Evolutionary conservation across 2,113 vertebrate species (phyloP), one percentile per base, ranked within the genome.

Genomic region (Parus major): DNA sequence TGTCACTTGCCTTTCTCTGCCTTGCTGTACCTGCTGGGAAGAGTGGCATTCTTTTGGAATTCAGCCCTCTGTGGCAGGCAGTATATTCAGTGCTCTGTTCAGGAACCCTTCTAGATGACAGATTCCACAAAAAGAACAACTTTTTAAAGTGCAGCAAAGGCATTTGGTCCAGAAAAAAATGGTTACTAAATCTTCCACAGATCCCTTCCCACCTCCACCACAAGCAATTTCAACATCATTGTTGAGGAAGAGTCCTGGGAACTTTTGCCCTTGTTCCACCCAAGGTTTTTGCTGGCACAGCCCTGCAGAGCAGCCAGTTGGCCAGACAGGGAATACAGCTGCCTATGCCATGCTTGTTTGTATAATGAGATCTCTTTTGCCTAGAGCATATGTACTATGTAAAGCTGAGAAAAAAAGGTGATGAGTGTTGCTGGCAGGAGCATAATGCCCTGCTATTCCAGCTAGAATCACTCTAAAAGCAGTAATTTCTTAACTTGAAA

Each of bases 351-450:
- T 49, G 35, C 68, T 90, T 93, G 66, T 86, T 86, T 92, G 39
- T 68, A 25, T n/a, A 92, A 66, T 36, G 83, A 93, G 57, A 80
- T 84, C 86, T 89, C 73, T 44, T 64, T 71, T 53, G 73, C 92
- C 83, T 85, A 49, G 27, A 93, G 66, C 82, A 66, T 47, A 65
- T 73, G 55, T 10, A 61, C 55, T 85, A 5, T 24, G 55, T 80
- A 79, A 90, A 87, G 60, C 60, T 49, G 41, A 22, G 56, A 49
- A 65, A 31, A 39, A 42, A 79, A 89, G 83, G 94, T 47, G 91
- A 36, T 53, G 94, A 95, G 83, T 92, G 89, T 41, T 95, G 84
- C 90, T 94, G 84, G 94, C 73, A 82, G 75, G 35, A 80, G 66
- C 31, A 75, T 52, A 91, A 85, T 42, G 68, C 46, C 35, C 66